These are phyloP conservation scores for Listronotus oregonensis DNA, from an alignment of 1,140 invertebrate genomes.

Conservation along the genomic window DNA sequence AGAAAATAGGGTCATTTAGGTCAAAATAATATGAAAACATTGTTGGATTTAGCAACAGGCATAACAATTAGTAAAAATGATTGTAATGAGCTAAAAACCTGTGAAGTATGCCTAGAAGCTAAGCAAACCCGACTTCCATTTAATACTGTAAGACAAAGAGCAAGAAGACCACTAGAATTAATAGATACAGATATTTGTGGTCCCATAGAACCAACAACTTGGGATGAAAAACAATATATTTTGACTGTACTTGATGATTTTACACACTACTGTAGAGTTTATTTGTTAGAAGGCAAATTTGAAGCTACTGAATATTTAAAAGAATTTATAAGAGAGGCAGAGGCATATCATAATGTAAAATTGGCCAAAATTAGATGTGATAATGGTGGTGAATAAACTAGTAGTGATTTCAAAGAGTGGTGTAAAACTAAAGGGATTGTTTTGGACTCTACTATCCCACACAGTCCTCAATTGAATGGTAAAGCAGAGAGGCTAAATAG, in stretches of 20 bases:
- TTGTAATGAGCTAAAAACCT: background rate
- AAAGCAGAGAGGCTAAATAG: conserved; percentile 54
- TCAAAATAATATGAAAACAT: conserved; percentile 14
- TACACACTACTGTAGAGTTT: conserved; percentile 47
- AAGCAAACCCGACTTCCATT: background rate
- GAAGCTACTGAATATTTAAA: conserved; percentile 17
- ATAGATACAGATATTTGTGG: conserved; percentile 16
- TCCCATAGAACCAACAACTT: conserved; percentile 6
- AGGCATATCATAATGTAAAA: conserved; percentile 15
- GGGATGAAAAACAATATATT: conserved; percentile 45
- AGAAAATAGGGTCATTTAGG: conserved; percentile 17
- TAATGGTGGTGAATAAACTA: conserved; percentile 39
- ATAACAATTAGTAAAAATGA: conserved; percentile 4
- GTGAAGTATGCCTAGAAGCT: conserved; percentile 1
- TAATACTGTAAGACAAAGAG: background rate
- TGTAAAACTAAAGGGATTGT: conserved; percentile 38
- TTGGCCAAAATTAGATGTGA: conserved; percentile 22
- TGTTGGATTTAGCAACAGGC: conserved; percentile 6
- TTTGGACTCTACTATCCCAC: conserved; percentile 37
- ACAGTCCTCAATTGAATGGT: conserved; percentile 55
- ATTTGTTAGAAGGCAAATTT: conserved; percentile 45
- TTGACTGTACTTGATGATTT: conserved; percentile 54
- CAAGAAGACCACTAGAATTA: conserved; percentile 6
- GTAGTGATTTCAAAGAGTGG: conserved; percentile 36
- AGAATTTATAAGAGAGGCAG: conserved; percentile 13